Base-by-base conservation (phyloP, 2,888 invertebrate genomes). In the Xanthia icteritia region DNA sequence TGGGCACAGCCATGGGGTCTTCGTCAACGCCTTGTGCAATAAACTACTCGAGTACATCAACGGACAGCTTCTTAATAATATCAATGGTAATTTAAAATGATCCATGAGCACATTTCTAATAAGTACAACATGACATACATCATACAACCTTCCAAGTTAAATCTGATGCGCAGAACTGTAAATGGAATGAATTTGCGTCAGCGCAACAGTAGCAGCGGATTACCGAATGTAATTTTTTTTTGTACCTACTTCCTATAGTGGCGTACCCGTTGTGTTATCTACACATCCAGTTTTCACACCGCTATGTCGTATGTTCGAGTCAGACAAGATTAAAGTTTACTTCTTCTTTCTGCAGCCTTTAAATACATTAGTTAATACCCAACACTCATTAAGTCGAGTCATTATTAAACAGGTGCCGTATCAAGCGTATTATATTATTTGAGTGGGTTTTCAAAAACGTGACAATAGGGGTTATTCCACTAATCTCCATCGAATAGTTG, bases 401-500 rank as follows among this genome's bases (percentile, higher is more conserved):
- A 45, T 42, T 56, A 36, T 51, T 0, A 51, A 65, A 61, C 15
- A 61, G 42, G 20, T 48, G n/a, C 27, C 42, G 15, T 69, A 56
- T 31, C 31, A 54, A 64, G 36, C 73, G 6, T 45, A 13, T 31
- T 77, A 45, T 23, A 42, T 11, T 56, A 45, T 69, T 69, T 61
- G 23, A 60, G 31, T 15, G 56, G 45, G 63, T 68, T 83, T 79
- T 48, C 39, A 31, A 61, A 73, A 51, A 78, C 78, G 66, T 70
- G 31, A 74, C 9, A 31, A 31, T 31, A 31, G 31, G 31, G 31
- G 31, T 31, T 31, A 31, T 31, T 31, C 31, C 31, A 31, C 31
- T 31, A 31, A 31, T 31, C 31, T 2, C 31, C 31, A 31, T 31
- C 2, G 67, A 54, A 23, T 58, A 31, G 68, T 63, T 68, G 51